phyloP scores from a whole-genome alignment of 1,140 invertebrate genomes.

The Dermatophagoides farinae region DNA sequence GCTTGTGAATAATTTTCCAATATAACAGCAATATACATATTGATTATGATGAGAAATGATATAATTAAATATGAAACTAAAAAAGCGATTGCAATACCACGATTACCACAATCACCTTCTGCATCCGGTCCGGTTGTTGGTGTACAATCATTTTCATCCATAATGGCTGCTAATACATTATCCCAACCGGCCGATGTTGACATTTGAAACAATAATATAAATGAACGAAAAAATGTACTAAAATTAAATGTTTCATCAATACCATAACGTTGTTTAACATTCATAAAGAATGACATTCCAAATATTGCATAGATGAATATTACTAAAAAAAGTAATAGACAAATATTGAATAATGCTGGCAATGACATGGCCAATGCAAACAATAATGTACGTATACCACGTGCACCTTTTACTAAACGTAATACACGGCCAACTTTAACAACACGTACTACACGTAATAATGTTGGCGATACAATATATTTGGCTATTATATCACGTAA shows the following conservation, averaged over 20 bases:
- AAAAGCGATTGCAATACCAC: conserved; percentile 78
- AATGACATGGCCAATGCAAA: conserved; percentile 94
- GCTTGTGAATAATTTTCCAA: conserved; percentile 95
- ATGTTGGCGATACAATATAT: conserved; percentile 89
- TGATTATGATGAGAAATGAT: conserved; percentile 92
- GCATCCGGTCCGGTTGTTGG: conserved; percentile 38
- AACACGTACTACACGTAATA: conserved; percentile 86
- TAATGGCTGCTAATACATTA: conserved; percentile 79
- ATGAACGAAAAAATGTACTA: conserved; percentile 91
- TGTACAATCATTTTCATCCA: conserved; percentile 80
- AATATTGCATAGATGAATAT: conserved; percentile 99
- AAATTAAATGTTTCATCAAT: conserved; percentile 95
- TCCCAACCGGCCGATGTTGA: conserved; percentile 96
- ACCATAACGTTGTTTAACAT: conserved; percentile 69
- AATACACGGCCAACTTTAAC: conserved; percentile 91
- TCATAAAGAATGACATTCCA: conserved; percentile 98
- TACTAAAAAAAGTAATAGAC: conserved; percentile 83
- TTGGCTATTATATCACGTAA: conserved; percentile 87
- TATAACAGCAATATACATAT: conserved; percentile 99
- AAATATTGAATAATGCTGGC: conserved; percentile 95
- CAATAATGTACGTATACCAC: conserved; percentile 85
- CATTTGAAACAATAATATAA: conserved; percentile 96
- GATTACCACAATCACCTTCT: conserved; percentile 73
- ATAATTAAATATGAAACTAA: conserved; percentile 88
- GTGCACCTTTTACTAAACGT: conserved; percentile 86